Base-by-base conservation (phyloP, 2,797 vertebrate species). In the Lepus oiostolus region DNA sequence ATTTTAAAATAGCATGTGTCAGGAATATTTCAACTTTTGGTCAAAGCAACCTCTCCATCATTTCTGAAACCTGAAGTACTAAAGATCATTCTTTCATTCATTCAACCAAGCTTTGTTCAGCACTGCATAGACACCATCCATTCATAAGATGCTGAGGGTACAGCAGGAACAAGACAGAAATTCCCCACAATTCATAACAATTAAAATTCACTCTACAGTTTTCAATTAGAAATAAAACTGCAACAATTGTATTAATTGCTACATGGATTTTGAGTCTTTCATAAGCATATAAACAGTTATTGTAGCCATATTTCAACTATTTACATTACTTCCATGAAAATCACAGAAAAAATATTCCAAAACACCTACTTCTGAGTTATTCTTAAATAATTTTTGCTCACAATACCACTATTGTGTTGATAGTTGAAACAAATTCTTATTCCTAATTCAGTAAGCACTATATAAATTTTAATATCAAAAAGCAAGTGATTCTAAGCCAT, bases 71-170 rank as follows among this genome's bases (percentile, higher is more conserved):
- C 47, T 88, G 4, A 92, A 87, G 6, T 87, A 52, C 2, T 85
- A 21, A 94, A 87, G 11, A 85, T 81, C 13, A 38, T 84, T 85
- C 30, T 93, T 86, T 91, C 24, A 91, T 63, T 85, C 19, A 63
- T 83, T 84, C 10, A 63, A 67, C 3, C 79, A 35, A 22, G 5
- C 0, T 63, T 93, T 50, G 38, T 19, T 65, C 52, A 74, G 32
- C 70, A 54, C 2, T 7, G 72, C 12, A 19, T 74, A 76, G 24
- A 62, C 17, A 87, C 2, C 50, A 67, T 22, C 71, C 26, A 52
- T 74, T 89, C 80, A 63, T 89, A 63, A 85, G 35, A 58, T 21
- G 4, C 30, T 87, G 1, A 6, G 7, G 28, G 79, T 22, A 65
- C 1, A 71, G 7, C 22, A 77, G 26, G 14, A 89, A 32, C 2